A percentile compares a stretch with the other conserved stretches of the same genome.
These are phyloP conservation scores for Ptychochromis oligacanthus DNA, from an alignment of 2,113 vertebrate species.

Conservation along the genomic window DNA sequence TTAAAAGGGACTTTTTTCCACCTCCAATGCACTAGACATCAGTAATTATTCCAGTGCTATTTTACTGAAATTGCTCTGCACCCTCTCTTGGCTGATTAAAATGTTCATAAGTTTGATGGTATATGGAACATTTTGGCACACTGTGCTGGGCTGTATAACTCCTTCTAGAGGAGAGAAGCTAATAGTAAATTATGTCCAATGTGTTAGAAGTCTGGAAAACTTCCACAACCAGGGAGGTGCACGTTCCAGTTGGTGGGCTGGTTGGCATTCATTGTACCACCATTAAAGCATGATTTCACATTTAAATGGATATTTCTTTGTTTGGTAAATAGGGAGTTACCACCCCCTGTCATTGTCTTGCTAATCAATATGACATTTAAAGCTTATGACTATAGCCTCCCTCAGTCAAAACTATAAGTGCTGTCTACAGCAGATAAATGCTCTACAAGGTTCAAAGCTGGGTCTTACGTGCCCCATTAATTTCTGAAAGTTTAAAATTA, in stretches of 20 bases:
- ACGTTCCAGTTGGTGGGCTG: not conserved
- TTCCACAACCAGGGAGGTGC: not conserved
- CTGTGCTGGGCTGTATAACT: not conserved
- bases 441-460: not conserved
- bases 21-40: not conserved
- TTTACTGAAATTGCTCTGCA: not conserved
- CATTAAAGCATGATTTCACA: not conserved
- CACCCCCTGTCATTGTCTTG: not conserved
- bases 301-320: not conserved
- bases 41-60: not conserved
- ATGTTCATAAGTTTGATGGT: not conserved
- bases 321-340: not conserved
- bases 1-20: not conserved
- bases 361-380: not conserved
- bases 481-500: fast-evolving
- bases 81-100: not conserved
- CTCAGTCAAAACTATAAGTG: not conserved
- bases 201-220: not conserved
- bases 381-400: not conserved
- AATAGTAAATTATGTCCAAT: not conserved
- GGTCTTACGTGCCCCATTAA: not conserved
- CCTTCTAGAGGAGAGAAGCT: not conserved
- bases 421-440: not conserved
- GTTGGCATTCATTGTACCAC: not conserved
- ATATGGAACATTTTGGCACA: not conserved